Conservation (phyloP, 2,888 invertebrate genomes). For the Tricholauxania praeusta region DNA sequence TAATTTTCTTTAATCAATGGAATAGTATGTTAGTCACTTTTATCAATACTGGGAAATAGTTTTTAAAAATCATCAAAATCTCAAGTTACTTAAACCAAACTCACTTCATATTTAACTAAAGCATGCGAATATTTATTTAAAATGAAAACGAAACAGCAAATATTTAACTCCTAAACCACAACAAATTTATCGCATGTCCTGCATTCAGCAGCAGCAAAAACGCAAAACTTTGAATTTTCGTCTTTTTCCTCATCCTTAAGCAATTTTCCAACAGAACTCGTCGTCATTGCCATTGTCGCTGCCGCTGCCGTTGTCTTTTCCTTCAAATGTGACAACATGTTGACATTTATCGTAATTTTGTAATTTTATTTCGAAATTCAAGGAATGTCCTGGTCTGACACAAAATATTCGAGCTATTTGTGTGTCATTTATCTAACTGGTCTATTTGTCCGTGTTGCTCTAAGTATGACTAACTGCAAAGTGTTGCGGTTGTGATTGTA, state of each 20-base stretch:
- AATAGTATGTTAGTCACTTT: no score
- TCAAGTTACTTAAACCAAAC: no score
- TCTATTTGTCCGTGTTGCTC: neutral
- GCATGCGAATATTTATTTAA: slow-evolving; percentile 53
- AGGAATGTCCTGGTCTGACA: slow-evolving; percentile 26
- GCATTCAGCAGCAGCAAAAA: slow-evolving; percentile 2
- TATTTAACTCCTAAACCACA: slow-evolving; percentile 58
- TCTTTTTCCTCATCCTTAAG: neutral
- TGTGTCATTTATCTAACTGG: slow-evolving; percentile 1
- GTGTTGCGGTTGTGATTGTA: slow-evolving; percentile 34
- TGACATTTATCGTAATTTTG: slow-evolving; percentile 50
- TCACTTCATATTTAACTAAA: no score
- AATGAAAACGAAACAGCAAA: slow-evolving; percentile 62
- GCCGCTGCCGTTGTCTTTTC: neutral
- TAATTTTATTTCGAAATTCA: slow-evolving; percentile 35
- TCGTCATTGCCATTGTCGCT: no score
- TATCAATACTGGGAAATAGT: no score
- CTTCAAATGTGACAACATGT: slow-evolving; percentile 41
- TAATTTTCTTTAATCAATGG: no score
- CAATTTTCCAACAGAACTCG: no score
- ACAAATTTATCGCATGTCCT: slow-evolving; percentile 3
- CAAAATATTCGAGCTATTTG: neutral
- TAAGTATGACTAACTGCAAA: slow-evolving; percentile 20
- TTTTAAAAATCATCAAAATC: no score
- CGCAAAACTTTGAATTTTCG: neutral